Conservation (phyloP, 2,797 vertebrate species). For the Ceryle rudis region DNA sequence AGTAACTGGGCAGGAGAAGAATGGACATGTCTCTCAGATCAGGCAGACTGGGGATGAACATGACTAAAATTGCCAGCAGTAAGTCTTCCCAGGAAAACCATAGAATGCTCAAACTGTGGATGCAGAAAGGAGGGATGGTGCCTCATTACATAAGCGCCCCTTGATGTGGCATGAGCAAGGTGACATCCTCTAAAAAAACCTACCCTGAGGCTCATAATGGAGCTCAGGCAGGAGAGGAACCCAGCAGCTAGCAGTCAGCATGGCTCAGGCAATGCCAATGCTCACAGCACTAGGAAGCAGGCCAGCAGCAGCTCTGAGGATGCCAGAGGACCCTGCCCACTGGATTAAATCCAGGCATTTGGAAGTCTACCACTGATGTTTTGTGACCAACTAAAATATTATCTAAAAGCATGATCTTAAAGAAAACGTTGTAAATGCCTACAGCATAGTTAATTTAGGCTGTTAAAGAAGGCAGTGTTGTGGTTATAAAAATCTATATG, state of each 20-base stretch:
- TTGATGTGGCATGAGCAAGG: neutral
- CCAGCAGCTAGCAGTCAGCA: neutral
- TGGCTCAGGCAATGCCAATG: neutral
- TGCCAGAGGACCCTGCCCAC: neutral
- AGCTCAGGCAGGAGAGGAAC: neutral
- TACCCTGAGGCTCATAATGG: accelerated
- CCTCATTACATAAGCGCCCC: neutral
- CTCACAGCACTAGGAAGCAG: neutral
- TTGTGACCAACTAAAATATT: neutral
- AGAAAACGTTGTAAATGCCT: neutral
- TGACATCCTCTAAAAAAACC: neutral
- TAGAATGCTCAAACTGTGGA: neutral
- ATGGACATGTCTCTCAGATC: neutral
- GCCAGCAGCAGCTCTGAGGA: neutral
- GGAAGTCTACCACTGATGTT: neutral
- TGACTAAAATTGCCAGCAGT: neutral
- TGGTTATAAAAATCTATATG: neutral
- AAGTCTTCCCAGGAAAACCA: neutral
- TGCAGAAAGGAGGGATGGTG: neutral
- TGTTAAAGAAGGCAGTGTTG: neutral
- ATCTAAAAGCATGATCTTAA: neutral
- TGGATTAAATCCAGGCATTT: neutral
- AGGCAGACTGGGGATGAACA: neutral
- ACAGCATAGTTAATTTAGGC: neutral
- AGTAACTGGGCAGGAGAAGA: neutral